These are phyloP conservation scores for Marisa cornuarietis DNA, from an alignment of 1,140 invertebrate species.

Conservation along the genomic window DNA sequence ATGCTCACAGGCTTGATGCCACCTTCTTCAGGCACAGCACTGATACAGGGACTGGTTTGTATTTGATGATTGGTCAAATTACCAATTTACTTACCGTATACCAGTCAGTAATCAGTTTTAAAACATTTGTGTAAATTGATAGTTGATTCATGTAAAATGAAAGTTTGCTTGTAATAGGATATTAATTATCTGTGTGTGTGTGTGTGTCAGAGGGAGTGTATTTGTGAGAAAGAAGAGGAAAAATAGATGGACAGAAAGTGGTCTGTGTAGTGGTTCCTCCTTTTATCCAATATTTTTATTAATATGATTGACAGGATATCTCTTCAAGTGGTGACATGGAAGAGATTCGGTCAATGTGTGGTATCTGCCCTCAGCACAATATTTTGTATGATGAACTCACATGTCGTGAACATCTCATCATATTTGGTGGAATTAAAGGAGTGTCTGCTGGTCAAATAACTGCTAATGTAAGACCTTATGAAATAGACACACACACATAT, in stretches of 20 bases:
- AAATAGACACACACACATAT: not conserved
- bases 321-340: conserved; percentile 47
- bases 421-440: conserved; percentile 66
- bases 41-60: conserved; percentile 58
- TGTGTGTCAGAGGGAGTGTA: too few species aligned
- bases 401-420: conserved; percentile 57
- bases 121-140: not conserved
- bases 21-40: conserved; percentile 62
- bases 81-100: not conserved
- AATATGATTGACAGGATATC: conserved; percentile 46
- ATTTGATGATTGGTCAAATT: not conserved
- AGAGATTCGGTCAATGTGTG: conserved; percentile 54
- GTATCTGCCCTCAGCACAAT: conserved; percentile 65
- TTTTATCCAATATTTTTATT: not conserved
- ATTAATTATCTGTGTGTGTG: too few species aligned
- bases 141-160: too few species aligned
- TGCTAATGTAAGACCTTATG: conserved; percentile 2
- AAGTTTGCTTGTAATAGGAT: too few species aligned
- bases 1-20: conserved; percentile 65
- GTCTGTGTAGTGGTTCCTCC: too few species aligned
- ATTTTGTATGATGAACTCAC: conserved; percentile 62
- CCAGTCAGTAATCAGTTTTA: not conserved
- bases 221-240: not conserved
- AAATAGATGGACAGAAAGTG: not conserved
- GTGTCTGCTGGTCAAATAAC: conserved; percentile 23